Evolutionary conservation across 2,113 vertebrate genomes (phyloP).

Genomic region (Periophthalmus modestus): DNA sequence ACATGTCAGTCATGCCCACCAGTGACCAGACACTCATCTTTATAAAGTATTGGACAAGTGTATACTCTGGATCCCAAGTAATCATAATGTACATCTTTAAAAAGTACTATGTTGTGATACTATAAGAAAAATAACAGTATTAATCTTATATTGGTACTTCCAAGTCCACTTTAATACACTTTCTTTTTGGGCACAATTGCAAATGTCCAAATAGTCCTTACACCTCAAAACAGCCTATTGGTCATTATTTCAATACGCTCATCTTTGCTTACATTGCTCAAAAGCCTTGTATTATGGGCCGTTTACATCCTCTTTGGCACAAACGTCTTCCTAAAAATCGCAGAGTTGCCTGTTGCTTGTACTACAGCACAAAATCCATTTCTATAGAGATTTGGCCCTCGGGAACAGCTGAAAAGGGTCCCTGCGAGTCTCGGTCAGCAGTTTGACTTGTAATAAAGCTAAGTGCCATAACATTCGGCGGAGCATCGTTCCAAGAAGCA

Average conservation of each 20-base stretch:
- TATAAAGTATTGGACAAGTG: too few species aligned
- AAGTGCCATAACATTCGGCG: constrained; percentile 5
- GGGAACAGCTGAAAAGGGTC: background rate
- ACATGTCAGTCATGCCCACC: too few species aligned
- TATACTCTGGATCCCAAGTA: too few species aligned
- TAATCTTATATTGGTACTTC: background rate
- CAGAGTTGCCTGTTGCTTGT: constrained; percentile 6
- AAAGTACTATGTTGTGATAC: too few species aligned
- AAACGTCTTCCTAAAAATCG: constrained; percentile 7
- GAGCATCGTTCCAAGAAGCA: constrained; percentile 1
- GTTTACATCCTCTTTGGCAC: background rate
- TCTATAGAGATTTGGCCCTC: constrained; percentile 8
- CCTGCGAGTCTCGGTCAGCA: constrained; percentile 6
- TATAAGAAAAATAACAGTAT: background rate
- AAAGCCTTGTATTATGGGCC: constrained; percentile 14
- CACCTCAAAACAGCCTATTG: constrained; percentile 15
- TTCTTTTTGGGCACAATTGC: constrained; percentile 7
- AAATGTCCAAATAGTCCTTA: constrained; percentile 9
- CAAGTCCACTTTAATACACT: background rate
- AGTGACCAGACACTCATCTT: too few species aligned
- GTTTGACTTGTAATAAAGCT: constrained; percentile 6
- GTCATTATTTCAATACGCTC: constrained; percentile 3
- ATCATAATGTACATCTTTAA: too few species aligned
- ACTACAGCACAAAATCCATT: constrained; percentile 31
- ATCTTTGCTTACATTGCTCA: background rate